Percentiles rank a stretch among this genome's conserved stretches.
Conservation (phyloP, 2,888 invertebrate species). For the Stenotaenia linearis region DNA sequence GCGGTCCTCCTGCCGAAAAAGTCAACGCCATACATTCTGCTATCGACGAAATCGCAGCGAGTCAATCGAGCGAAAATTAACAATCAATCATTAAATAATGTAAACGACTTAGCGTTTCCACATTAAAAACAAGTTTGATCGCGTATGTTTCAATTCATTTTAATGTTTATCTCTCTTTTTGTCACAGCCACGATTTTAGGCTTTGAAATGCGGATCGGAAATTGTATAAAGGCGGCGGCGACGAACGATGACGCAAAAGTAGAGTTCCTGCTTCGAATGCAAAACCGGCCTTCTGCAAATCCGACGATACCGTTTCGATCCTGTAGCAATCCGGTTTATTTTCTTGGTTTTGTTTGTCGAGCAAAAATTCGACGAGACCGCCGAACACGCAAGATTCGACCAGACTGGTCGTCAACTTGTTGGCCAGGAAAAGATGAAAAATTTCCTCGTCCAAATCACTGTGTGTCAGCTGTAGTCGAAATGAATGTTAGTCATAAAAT, state of each 20-base stretch:
- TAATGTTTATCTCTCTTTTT: too few relatives aligned
- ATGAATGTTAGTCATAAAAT: not conserved
- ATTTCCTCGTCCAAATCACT: conserved; percentile 24
- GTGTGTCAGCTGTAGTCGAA: too few relatives aligned
- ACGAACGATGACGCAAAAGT: not conserved
- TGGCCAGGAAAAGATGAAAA: conserved; percentile 3
- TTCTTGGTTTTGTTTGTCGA: too few relatives aligned
- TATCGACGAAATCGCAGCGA: conserved; percentile 35
- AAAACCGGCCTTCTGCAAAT: conserved; percentile 27
- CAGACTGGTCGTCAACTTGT: not conserved
- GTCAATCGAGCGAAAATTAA: not conserved
- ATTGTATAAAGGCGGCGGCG: conserved; percentile 10
- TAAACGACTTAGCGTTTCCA: too few relatives aligned
- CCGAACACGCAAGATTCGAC: conserved; percentile 29
- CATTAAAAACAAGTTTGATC: too few relatives aligned
- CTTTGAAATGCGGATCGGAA: conserved; percentile 28
- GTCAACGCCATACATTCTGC: conserved; percentile 35
- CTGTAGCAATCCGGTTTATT: not conserved
- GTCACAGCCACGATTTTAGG: too few relatives aligned
- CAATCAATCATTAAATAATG: not conserved
- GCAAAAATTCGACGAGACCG: conserved; percentile 2
- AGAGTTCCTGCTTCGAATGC: conserved; percentile 33
- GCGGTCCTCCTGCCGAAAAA: conserved; percentile 31
- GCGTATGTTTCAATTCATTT: too few relatives aligned
- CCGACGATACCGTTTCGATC: not conserved